Conservation (phyloP, 2,888 invertebrate genomes). For the Pseudococcus viburni region DNA sequence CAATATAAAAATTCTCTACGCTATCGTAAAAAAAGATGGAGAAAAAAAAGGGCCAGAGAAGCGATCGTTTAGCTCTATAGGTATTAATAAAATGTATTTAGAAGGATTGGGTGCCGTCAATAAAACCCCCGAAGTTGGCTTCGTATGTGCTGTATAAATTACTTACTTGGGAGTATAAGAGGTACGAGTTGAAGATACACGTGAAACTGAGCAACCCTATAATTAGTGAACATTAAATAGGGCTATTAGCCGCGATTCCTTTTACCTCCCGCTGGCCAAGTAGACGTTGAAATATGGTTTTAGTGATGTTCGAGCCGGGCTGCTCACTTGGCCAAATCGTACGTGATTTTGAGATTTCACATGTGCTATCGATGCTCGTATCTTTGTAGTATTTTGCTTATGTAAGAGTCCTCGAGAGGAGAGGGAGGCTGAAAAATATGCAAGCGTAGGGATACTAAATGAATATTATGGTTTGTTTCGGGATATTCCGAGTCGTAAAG, state of each 20-base stretch:
- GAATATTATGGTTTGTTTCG: no score
- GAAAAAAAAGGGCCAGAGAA: not conserved
- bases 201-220: constrained; percentile 38
- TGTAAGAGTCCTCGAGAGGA: no score
- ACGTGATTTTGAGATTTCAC: not conserved
- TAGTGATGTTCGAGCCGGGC: constrained; percentile 17
- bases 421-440: no score
- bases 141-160: constrained; percentile 2
- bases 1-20: constrained; percentile 15
- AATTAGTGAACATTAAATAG: constrained; percentile 64
- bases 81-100: constrained; percentile 51
- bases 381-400: not conserved
- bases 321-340: not conserved
- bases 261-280: constrained; percentile 63
- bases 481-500: no score
- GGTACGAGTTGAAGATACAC: not conserved
- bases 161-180: not conserved
- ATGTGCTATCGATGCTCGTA: not conserved
- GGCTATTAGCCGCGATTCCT: constrained; percentile 62
- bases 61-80: not conserved
- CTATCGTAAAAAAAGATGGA: not conserved
- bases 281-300: constrained; percentile 60
- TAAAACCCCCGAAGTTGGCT: constrained; percentile 13
- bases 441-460: no score
- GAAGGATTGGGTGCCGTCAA: constrained; percentile 49